A percentile compares a stretch with the other conserved stretches of the same genome.
phyloP scores from a whole-genome alignment of 1,140 invertebrate species.

The Drosophila rhopaloa region DNA sequence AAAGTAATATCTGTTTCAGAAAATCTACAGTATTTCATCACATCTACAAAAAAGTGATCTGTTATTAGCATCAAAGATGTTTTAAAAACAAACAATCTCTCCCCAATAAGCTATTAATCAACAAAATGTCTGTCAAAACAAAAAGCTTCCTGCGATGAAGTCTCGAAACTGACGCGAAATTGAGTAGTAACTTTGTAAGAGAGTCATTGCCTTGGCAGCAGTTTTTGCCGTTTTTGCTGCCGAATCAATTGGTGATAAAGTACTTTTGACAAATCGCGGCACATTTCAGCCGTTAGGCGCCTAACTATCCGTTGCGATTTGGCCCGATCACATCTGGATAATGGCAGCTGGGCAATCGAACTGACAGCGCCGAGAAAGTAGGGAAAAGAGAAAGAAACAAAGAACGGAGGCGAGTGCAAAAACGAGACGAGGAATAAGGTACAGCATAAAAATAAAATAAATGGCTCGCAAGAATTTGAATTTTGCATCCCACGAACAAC shows the following conservation, averaged over 20 bases:
- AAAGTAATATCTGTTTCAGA: neutral
- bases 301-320: conserved; percentile 14
- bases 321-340: conserved; percentile 51
- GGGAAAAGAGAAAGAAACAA: conserved; percentile 2
- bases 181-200: neutral
- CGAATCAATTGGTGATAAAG: neutral
- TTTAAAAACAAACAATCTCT: neutral
- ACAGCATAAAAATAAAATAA: conserved; percentile 72
- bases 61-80: neutral
- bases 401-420: conserved; percentile 7
- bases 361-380: conserved; percentile 31
- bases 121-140: conserved; percentile 32
- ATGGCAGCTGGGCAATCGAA: conserved; percentile 50
- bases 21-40: conserved; percentile 1
- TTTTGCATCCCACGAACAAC: conserved; percentile 73
- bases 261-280: conserved; percentile 2
- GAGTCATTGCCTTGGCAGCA: conserved; percentile 3
- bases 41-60: neutral
- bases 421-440: conserved; percentile 37
- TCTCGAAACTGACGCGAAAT: neutral
- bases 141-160: neutral
- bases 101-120: conserved; percentile 1
- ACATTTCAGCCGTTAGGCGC: conserved; percentile 18
- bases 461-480: conserved; percentile 57
- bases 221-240: conserved; percentile 1